These are phyloP conservation scores for Alligator sinensis DNA, from an alignment of 2,113 vertebrate species.

Conservation along the genomic window DNA sequence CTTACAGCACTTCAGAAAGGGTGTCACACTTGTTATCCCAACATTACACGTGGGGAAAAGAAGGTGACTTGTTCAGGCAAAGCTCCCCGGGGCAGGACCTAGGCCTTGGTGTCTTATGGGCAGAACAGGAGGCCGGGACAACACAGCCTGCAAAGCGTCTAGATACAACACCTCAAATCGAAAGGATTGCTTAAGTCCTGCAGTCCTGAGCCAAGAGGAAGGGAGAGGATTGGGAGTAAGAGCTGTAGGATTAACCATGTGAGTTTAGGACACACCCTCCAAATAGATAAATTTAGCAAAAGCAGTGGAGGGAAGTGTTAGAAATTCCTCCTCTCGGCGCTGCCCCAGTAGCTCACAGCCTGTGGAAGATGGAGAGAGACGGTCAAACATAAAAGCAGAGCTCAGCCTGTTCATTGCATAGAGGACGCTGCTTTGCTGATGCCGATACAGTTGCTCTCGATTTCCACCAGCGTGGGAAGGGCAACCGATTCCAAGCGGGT, in stretches of 20 bases:
- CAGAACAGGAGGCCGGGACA: not conserved
- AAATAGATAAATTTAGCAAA: not conserved
- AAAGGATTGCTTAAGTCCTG: no score
- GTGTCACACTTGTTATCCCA: not conserved
- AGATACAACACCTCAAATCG: not conserved
- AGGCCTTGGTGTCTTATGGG: not conserved
- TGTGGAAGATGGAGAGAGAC: not conserved
- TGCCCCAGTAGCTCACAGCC: not conserved
- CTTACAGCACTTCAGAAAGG: not conserved
- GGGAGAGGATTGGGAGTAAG: not conserved
- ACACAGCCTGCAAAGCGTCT: not conserved
- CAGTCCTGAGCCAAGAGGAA: no score
- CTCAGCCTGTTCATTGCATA: not conserved
- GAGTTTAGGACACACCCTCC: not conserved
- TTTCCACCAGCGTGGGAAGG: not conserved
- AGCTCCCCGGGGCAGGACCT: not conserved
- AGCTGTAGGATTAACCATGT: not conserved
- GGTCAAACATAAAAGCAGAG: not conserved
- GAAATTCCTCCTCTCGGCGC: not conserved
- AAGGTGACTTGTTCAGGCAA: not conserved
- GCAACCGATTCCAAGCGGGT: not conserved
- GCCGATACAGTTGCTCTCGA: rapidly evolving
- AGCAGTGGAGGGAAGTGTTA: not conserved
- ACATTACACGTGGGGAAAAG: not conserved
- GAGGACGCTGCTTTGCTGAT: not conserved